phyloP scores from a whole-genome alignment of 1,140 invertebrate genomes.

The Pseudomyrmex sp. region DNA sequence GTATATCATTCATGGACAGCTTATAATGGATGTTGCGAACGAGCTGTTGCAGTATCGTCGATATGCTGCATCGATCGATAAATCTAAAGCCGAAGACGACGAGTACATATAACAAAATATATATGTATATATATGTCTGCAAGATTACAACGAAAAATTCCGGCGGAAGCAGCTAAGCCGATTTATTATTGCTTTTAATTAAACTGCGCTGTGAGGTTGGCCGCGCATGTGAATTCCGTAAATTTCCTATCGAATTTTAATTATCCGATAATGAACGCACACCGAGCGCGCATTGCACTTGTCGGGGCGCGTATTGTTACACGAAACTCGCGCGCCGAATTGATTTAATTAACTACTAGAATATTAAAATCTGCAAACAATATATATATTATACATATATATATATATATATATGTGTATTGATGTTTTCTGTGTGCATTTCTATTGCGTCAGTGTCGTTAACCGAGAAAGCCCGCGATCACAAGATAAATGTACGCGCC shows the following conservation, averaged over 20 bases:
- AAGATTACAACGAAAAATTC: background rate
- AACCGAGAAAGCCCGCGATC: conserved; percentile 11
- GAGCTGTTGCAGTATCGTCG: background rate
- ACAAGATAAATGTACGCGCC: conserved; percentile 52
- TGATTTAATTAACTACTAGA: conserved; percentile 57
- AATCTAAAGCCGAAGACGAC: background rate
- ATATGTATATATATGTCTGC: too few relatives aligned
- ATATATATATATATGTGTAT: background rate
- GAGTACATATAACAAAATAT: background rate
- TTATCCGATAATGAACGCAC: conserved; percentile 27
- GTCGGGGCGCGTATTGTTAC: conserved; percentile 32
- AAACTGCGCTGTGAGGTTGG: background rate
- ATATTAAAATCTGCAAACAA: conserved; percentile 20
- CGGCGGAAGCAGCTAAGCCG: background rate
- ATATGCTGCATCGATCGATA: background rate
- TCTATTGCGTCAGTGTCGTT: conserved; percentile 4
- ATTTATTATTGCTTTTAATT: conserved; percentile 15
- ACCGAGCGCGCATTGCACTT: background rate
- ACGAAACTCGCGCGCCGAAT: conserved; percentile 18
- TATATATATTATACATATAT: background rate
- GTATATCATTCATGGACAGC: conserved; percentile 1
- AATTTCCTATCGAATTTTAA: conserved; percentile 43
- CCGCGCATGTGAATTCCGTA: background rate
- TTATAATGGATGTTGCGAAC: background rate
- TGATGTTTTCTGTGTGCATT: background rate